Base-by-base conservation (phyloP, 1,140 invertebrate species). In the Lordiphosa stackelbergi region DNA sequence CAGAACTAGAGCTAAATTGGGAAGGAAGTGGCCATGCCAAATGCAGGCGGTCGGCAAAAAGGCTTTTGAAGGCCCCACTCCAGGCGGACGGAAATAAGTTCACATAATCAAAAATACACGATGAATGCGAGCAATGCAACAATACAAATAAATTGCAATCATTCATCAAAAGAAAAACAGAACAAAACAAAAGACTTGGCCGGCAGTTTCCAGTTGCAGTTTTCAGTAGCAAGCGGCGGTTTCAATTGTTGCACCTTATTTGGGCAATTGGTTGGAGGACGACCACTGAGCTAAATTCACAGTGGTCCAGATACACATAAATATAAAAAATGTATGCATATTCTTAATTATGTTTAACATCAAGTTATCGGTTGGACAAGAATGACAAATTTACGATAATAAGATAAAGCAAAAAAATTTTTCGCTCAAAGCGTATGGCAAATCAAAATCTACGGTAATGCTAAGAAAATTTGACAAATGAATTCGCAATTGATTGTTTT, bases 91-190 rank as follows among this genome's bases (percentile, higher is more conserved):
- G 54, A 65, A 65, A 69, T 74, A 66, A 83, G 77, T 79, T 55
- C 71, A 79, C 61, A 74, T 70, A 66, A 81, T 74, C 70, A 81
- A 57, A 73, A 74, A 81, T 71, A 75, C 71, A 72, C 64, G 63
- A 74, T 81, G 65, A 83, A 81, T 81, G 77, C 52, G 59, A 70
- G 68, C 66, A 77, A 83, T 77, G 77, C 77, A 81, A 81, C 78
- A 81, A 83, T 81, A 81, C 69, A 81, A 81, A 81, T 81, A 81
- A 81, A 81, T 81, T 81, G 77, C 77, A 77, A 73, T 77, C 77
- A 81, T 84, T 72, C 77, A 81, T 81, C 75, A 81, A 74, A 68
- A 8, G 35, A 51, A 10, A 28, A 70, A 13, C 43, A 46, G 24
- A 12, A 46, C 28, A 31, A 46, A 69, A 83, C 78, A 83, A 83